Evolutionary conservation across 2,888 invertebrate species (phyloP), one percentile per base, ranked within the genome.

Genomic region (Crossocerus cetratus): DNA sequence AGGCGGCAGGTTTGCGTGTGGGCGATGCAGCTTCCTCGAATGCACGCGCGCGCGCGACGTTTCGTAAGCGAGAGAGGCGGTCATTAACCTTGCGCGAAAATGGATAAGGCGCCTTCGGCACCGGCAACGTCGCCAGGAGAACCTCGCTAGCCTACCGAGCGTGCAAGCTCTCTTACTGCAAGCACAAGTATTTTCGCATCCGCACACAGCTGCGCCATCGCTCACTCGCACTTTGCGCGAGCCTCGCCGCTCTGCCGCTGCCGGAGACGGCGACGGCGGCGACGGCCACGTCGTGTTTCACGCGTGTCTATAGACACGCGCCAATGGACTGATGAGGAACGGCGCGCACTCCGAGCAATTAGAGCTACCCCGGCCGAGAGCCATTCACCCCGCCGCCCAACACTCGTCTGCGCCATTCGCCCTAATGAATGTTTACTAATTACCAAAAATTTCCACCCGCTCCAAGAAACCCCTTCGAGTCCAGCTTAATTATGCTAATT

Each of bases 11-110:
- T 11, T 49, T 49, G 14, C 49, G 49, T 49, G 64, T 14, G 58
- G 32, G 23, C 16, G 23, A 20, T 58, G n/a, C 22, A 58, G 54
- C 54, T 45, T 49, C 42, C 42, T 60, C 53, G 23, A 16, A 13
- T 23, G 49, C 16, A 16, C 49, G 49, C 49, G 14, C 16, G 16
- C 49, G 14, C 72, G 57, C 43, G 20, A 61, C 59, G 76, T 80
- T 82, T 80, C 74, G 79, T 69, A 72, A 79, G 69, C 54, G 49
- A 16, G 32, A 32, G 13, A 65, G 11, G 22, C 72, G 85, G 84
- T 84, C 85, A 73, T 85, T 83, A 81, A 83, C 84, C 85, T 84
- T 84, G 74, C 76, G 83, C 78, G 82, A 85, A 85, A 85, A 80
- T 80, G 85, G 80, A 84, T 83, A 83, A 85, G 77, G 77, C 76